Base-by-base conservation (phyloP, 2,113 vertebrate genomes). In the Gallinago undulata region DNA sequence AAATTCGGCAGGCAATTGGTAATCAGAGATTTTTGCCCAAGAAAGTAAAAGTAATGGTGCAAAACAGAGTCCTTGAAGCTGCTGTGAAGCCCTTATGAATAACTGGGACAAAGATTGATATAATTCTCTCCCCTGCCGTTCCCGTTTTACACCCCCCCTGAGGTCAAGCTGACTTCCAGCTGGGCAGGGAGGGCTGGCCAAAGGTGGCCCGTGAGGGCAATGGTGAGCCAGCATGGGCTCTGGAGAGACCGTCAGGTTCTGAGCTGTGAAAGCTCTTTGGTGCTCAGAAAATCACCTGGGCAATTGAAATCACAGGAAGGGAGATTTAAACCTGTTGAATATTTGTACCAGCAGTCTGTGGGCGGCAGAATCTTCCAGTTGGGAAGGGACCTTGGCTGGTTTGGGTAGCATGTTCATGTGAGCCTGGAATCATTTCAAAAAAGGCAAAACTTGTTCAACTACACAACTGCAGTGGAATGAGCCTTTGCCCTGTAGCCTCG, bases 121-220 rank as follows among this genome's bases (percentile, higher is more conserved):
- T 33, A 41, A 30, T 19, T 22, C 47, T 12, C 11, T 10, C 35
- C 45, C n/a, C 1, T 4, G 24, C 48, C 0, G 0, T 23, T 66
- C n/a, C 31, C n/a, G 50, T 10, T 43, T 45, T 9, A 2, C 3
- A 19, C 18, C 24, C 50, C 30, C 35, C 80, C 57, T 50, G 66
- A 28, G 59, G 41, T 19, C 13, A 50, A 24, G 74, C 50, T 89
- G 81, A 2, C 17, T 47, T n/a, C 37, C 4, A 6, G 43, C 64
- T 30, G 77, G 45, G 31, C 27, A 62, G 51, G 14, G 64, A 28
- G 37, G 31, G 57, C 37, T 77, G 59, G 56, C 31, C 67, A 37
- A 39, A 27, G 47, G 11, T 19, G 59, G 12, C 63, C 64, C 1
- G 0, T 1, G 56, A 43, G 35, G 35, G 50, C 60, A 28, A 6